Evolutionary conservation across 2,797 vertebrate genomes (phyloP), one percentile per base, ranked within the genome.

Genomic region (Pipistrellus pygmaeus): DNA sequence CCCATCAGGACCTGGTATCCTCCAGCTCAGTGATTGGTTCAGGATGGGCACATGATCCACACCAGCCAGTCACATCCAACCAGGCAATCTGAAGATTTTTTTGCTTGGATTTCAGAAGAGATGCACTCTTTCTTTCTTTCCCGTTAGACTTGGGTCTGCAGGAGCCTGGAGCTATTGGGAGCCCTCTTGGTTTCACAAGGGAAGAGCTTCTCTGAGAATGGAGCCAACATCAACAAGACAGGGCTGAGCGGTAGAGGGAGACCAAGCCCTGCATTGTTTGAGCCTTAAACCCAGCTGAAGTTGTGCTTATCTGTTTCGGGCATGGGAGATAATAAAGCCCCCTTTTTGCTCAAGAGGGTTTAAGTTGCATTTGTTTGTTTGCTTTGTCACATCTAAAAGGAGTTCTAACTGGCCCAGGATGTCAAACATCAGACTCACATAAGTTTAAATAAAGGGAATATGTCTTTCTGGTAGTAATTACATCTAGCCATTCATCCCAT

Each of bases 401-500:
- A 66, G n/a, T 91, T 94, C 69, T 72, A 85, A 82, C 55, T 83
- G 38, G 85, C 62, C 48, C 30, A 51, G 53, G 32, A 55, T 91
- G 80, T 76, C 81, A 92, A 85, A 87, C n/a, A 55, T 35, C 82
- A 90, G 69, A 71, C 9, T 85, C 87, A 68, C 38, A 41, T 41
- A 48, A 88, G 86, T 81, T 83, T 90, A 91, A 93, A 78, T 95
- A 94, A 88, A 88, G 88, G 51, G 35, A 95, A 78, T 77, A 41
- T 5, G 13, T 66, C 78, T 94, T 85, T 91, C 87, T 90, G 78
- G 53, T 93, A 78, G 64, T 94, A 88, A 83, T 92, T 85, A 48
- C 20, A 68, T 92, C 78, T 69, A 83, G 88, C 64, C 5, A 17
- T 81, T 89, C 35, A 82, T 88, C 75, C 80, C 80, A 66, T 89